Percentiles rank a stretch among this genome's conserved stretches.
Conservation (phyloP, 2,888 invertebrate species). For the Pardosa pseudoannulata region DNA sequence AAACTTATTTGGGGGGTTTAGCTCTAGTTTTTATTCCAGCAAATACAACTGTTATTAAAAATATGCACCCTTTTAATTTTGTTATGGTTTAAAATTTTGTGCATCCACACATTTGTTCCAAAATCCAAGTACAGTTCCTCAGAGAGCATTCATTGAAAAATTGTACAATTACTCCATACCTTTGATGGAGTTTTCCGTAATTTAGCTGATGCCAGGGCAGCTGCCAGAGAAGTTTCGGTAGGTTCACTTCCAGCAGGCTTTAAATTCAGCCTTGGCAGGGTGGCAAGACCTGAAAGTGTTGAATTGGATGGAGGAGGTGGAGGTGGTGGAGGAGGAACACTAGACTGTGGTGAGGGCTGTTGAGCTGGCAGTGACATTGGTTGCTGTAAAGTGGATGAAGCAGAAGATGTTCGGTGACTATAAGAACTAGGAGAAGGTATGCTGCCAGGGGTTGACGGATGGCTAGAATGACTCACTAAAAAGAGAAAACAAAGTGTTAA, state of each 20-base stretch:
- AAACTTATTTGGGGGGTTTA: too few species aligned
- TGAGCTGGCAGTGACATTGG: background rate
- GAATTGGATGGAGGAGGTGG: conserved; percentile 76
- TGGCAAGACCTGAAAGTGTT: conserved; percentile 59
- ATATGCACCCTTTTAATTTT: too few species aligned
- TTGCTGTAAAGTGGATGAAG: conserved; percentile 19
- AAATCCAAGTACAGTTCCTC: too few species aligned
- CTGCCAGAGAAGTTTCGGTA: conserved; percentile 84
- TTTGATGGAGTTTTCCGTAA: conserved; percentile 77
- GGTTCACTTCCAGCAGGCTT: conserved; percentile 69
- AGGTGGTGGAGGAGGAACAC: conserved; percentile 74
- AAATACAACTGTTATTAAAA: too few species aligned
- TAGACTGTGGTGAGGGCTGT: conserved; percentile 40
- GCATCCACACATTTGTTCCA: too few species aligned
- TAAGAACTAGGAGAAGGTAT: conserved; percentile 48
- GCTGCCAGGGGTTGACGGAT: conserved; percentile 50
- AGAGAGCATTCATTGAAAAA: too few species aligned
- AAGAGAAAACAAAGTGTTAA: background rate
- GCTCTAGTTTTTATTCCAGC: too few species aligned
- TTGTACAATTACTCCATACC: too few species aligned
- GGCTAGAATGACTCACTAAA: conserved; percentile 48
- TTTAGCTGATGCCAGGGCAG: conserved; percentile 91
- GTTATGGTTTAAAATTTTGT: too few species aligned
- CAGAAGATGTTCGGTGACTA: conserved; percentile 55
- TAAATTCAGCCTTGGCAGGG: conserved; percentile 76